phyloP scores from a whole-genome alignment of 2,888 invertebrate species.

The Hyposoter didymator region DNA sequence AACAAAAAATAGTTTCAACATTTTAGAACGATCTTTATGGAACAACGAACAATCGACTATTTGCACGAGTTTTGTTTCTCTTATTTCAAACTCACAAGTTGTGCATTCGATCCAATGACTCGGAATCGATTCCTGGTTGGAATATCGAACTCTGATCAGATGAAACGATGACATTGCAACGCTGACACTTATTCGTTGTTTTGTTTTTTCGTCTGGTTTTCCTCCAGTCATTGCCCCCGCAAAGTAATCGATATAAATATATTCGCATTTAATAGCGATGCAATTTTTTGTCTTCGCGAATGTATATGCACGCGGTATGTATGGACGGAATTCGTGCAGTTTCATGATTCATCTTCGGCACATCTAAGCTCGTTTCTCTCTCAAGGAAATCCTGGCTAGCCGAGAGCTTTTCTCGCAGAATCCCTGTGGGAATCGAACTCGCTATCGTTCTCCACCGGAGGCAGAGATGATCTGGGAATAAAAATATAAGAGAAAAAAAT shows the following conservation, averaged over 20 bases:
- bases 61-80: slow-evolving; percentile 1
- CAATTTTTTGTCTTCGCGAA: neutral
- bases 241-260: neutral
- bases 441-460: slow-evolving; percentile 68
- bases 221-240: slow-evolving; percentile 18
- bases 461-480: slow-evolving; percentile 37
- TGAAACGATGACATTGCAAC: slow-evolving; percentile 57
- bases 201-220: slow-evolving; percentile 2
- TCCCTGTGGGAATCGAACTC: slow-evolving; percentile 77
- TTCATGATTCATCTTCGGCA: slow-evolving; percentile 40
- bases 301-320: neutral
- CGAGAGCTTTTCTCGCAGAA: slow-evolving; percentile 28
- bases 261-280: neutral
- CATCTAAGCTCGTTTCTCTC: slow-evolving; percentile 14
- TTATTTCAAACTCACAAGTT: neutral
- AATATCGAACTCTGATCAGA: slow-evolving; percentile 27
- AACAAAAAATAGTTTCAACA: neutral
- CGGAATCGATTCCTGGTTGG: slow-evolving; percentile 38
- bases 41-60: slow-evolving; percentile 38
- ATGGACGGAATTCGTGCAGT: slow-evolving; percentile 13
- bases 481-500: slow-evolving; percentile 15
- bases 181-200: slow-evolving; percentile 36
- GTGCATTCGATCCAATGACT: slow-evolving; percentile 59
- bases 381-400: slow-evolving; percentile 30
- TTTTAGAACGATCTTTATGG: slow-evolving; percentile 27